Evolutionary conservation across 2,797 vertebrate species (phyloP).

Genomic region (Trachurus trachurus): DNA sequence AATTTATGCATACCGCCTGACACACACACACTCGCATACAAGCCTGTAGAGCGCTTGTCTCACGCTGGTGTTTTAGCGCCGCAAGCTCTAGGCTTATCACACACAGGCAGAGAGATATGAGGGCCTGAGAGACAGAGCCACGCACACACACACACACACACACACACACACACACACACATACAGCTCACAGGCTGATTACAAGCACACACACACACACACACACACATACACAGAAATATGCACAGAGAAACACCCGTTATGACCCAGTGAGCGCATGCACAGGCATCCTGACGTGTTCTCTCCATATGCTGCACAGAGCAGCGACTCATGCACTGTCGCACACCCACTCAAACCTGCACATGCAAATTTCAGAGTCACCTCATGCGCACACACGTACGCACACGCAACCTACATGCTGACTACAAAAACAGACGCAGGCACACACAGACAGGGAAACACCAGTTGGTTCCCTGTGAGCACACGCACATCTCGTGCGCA

Average conservation of each 20-base stretch:
- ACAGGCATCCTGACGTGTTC: conserved; percentile 67
- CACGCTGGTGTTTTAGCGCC: conserved; percentile 81
- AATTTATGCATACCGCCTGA: conserved; percentile 71
- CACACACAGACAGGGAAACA: conserved; percentile 15
- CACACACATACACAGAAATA: conserved; percentile 20
- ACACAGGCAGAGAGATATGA: conserved; percentile 82
- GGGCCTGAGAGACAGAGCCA: conserved; percentile 69
- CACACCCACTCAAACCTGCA: conserved; percentile 61
- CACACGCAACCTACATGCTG: neutral
- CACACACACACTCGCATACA: conserved; percentile 39
- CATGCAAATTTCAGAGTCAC: conserved; percentile 56
- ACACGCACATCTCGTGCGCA: conserved; percentile 40
- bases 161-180: conserved; percentile 4
- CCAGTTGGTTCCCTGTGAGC: conserved; percentile 21
- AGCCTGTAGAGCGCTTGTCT: conserved; percentile 76
- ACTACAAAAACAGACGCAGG: neutral
- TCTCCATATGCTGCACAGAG: conserved; percentile 68
- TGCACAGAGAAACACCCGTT: conserved; percentile 55
- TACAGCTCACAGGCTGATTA: conserved; percentile 58
- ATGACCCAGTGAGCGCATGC: conserved; percentile 74
- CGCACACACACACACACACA: conserved; percentile 25
- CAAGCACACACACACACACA: conserved; percentile 18
- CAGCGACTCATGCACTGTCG: conserved; percentile 43
- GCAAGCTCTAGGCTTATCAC: conserved; percentile 83
- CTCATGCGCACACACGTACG: conserved; percentile 6